phyloP scores from a whole-genome alignment of 2,113 vertebrate genomes.

The Sprattus sprattus region DNA sequence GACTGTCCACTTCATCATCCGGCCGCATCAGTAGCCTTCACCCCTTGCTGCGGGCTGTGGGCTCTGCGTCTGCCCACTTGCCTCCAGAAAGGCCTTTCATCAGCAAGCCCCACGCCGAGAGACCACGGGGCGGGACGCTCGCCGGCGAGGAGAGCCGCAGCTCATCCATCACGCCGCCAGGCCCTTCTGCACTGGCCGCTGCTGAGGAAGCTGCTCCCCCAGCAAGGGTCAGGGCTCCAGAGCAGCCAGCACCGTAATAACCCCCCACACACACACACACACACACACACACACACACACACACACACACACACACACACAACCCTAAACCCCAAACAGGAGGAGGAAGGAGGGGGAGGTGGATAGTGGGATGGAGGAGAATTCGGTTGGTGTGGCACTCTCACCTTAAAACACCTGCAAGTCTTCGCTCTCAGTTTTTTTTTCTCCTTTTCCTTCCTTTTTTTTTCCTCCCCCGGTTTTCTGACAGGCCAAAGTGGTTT shows the following conservation, averaged over 20 bases:
- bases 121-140: neutral
- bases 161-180: neutral
- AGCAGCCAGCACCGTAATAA: neutral
- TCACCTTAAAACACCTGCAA: slow-evolving; percentile 3
- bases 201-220: neutral
- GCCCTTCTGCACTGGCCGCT: neutral
- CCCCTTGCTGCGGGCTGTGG: neutral
- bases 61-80: neutral
- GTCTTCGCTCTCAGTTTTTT: neutral
- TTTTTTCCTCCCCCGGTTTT: neutral
- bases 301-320: no score
- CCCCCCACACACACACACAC: no score
- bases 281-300: no score
- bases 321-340: neutral
- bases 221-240: neutral
- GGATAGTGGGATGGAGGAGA: neutral
- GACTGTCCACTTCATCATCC: neutral
- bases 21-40: neutral
- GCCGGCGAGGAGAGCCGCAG: neutral
- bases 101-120: neutral
- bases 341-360: neutral
- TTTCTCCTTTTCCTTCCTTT: neutral
- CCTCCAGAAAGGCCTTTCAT: neutral
- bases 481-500: slow-evolving; percentile 1
- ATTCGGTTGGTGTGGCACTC: neutral